Base-by-base conservation (phyloP, 2,113 vertebrate species). In the Clarias gariepinus region DNA sequence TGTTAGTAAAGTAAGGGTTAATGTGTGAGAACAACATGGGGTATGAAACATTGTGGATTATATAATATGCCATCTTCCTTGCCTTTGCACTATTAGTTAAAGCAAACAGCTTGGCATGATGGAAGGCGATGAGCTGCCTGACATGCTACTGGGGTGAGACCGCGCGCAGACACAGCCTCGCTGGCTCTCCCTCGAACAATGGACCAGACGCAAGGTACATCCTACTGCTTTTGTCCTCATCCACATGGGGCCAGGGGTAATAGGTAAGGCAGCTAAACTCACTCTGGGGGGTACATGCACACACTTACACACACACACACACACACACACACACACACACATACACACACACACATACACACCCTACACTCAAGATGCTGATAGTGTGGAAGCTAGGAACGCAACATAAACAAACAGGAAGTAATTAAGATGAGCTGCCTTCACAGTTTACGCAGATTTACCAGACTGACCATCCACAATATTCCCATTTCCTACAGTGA, bases 201-300 rank as follows among this genome's bases (percentile, higher is more conserved):
- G 81, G 93, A 90, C 90, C 92, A 95, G 94, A 95, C 93, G 90
- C 88, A 91, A 88, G 93, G 93, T 93, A 87, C 53, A 86, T 90
- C 91, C 90, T 52, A 86, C 79, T 86, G 92, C 93, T 93, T 93
- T 95, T 95, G 93, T 93, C 81, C 13, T 81, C 78, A 87, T 89
- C 93, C 92, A 86, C 94, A 94, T 94, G 93, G 91, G 94, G 93
- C 88, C 93, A 73, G 84, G 92, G 91, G 93, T 93, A 93, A 93
- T 93, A 92, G 87, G 85, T 84, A 69, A 74, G 52, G 71, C 91
- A 92, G 92, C 90, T 92, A 91, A 91, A 87, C 86, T 93, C 92
- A 89, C 93, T 80, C 63, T 87, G 86, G 91, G 94, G 83, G 87
- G 85, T 36, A 53, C n/a, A 1, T 52, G 33, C 68, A 71, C 41